Evolutionary conservation across 2,888 invertebrate genomes (phyloP).

Genomic region (Zaprionus obscuricornis): DNA sequence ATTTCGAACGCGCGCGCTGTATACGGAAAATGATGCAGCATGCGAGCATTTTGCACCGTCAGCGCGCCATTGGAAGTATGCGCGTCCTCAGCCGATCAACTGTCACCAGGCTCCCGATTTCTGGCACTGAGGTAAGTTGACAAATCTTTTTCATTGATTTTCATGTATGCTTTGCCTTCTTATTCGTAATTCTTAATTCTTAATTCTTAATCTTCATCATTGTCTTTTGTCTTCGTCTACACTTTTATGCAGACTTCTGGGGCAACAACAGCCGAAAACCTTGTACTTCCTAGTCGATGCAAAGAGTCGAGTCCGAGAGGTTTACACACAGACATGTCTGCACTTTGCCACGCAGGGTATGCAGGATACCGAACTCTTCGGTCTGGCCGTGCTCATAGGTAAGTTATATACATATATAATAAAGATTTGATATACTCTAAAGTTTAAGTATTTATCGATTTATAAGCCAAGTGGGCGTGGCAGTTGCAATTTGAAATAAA

Average conservation of each 20-base stretch:
- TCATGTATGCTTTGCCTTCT: no score
- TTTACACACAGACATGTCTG: slow-evolving; percentile 91
- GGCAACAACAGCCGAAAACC: slow-evolving; percentile 84
- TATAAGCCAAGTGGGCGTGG: no score
- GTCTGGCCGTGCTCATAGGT: slow-evolving; percentile 92
- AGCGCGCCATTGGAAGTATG: slow-evolving; percentile 92
- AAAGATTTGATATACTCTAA: no score
- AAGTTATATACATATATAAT: slow-evolving; percentile 80
- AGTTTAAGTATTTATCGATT: no score
- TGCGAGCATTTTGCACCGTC: slow-evolving; percentile 91
- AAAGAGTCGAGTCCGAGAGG: slow-evolving; percentile 91
- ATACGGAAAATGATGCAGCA: slow-evolving; percentile 85
- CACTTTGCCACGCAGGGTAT: slow-evolving; percentile 91
- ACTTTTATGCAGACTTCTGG: slow-evolving; percentile 80
- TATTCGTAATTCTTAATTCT: neutral
- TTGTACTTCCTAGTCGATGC: slow-evolving; percentile 87
- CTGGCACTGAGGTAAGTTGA: slow-evolving; percentile 85
- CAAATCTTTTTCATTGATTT: no score
- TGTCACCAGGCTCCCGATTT: slow-evolving; percentile 86
- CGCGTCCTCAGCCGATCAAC: slow-evolving; percentile 86
- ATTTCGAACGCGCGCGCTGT: slow-evolving; percentile 83
- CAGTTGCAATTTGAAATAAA: slow-evolving; percentile 17
- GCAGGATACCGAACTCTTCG: slow-evolving; percentile 92
- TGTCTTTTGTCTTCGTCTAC: neutral
- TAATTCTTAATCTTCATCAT: no score